Base-by-base conservation (phyloP, 1,140 invertebrate species). In the Platyura marginata region DNA sequence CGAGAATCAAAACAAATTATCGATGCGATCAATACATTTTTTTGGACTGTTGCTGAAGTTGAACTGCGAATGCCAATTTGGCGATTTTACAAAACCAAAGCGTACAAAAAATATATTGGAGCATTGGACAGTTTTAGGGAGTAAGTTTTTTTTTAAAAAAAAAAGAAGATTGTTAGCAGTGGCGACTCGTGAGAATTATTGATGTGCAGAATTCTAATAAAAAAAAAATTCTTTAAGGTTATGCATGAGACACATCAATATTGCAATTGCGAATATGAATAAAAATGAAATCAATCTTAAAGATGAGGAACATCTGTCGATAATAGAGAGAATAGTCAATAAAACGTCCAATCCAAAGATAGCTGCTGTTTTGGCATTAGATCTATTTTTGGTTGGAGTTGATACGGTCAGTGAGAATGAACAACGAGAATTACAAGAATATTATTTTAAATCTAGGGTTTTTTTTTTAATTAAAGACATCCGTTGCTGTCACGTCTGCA, bases 371-470 rank as follows among this genome's bases (percentile, higher is more conserved):
- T 62, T 90, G 15, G 80, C 83, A 0, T 54, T 89, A 33, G 87
- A 90, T 62, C 63, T 91, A 44, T 75, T 91, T 44, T 59, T 87
- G n/a, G 86, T 90, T 38, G 86, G 86, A 4, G 79, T 90, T 8
- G 84, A 87, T 49, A 89, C 87, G 34, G 86, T 90, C 63, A 69
- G 57, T 33, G 19, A 8, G 15, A 16, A 19, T 18, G 15, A 29
- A n/a, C 22, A 29, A 37, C 39, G 19, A 16, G 16, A 18, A 44
- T 34, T 13, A 38, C 20, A 20, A 11, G 18, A 18, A 38, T 20
- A 21, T 29, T 29, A 6, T 2, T 34, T 35, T 21, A 39, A 32
- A 23, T 11, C 22, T 25, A 29, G 6, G 13, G 25, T 8, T 29
- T 29, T 29, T 29, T 8, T 22, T 13, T 22, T 11, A 20, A 21